phyloP scores from a whole-genome alignment of 2,113 vertebrate species.

The Empidonax traillii region DNA sequence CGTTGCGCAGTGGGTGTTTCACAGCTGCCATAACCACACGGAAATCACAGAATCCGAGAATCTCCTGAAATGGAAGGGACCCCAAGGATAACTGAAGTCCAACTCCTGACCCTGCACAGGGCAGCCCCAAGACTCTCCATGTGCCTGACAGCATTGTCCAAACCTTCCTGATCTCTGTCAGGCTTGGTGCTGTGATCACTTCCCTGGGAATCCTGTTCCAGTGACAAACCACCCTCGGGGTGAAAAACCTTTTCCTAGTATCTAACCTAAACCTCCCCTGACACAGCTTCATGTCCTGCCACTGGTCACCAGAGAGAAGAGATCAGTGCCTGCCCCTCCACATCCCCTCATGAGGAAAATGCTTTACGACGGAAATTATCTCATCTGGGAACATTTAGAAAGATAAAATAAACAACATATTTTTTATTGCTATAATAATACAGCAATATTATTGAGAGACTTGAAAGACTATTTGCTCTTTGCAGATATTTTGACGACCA shows the following conservation, averaged over 20 bases:
- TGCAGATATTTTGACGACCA: neutral
- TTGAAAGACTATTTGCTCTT: neutral
- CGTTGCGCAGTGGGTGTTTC: neutral
- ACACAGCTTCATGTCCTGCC: neutral
- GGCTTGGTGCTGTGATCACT: neutral
- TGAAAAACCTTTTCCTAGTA: neutral
- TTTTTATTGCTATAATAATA: neutral
- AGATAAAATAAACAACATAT: neutral
- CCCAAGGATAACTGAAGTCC: too few species aligned
- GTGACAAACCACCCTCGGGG: neutral
- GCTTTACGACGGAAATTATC: neutral
- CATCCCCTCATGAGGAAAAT: neutral
- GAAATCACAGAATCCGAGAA: neutral
- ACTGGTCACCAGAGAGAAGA: neutral
- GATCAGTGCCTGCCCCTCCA: neutral
- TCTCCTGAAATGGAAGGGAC: neutral
- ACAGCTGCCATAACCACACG: accelerated
- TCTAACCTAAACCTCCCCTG: neutral
- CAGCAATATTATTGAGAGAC: neutral
- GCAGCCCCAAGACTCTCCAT: neutral
- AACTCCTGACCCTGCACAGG: neutral
- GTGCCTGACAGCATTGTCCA: neutral
- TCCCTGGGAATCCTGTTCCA: neutral
- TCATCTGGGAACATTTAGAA: neutral
- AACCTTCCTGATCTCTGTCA: neutral